Evolutionary conservation across 2,113 vertebrate genomes (phyloP), one percentile per base, ranked within the genome.

Genomic region (Semicossyphus pulcher): DNA sequence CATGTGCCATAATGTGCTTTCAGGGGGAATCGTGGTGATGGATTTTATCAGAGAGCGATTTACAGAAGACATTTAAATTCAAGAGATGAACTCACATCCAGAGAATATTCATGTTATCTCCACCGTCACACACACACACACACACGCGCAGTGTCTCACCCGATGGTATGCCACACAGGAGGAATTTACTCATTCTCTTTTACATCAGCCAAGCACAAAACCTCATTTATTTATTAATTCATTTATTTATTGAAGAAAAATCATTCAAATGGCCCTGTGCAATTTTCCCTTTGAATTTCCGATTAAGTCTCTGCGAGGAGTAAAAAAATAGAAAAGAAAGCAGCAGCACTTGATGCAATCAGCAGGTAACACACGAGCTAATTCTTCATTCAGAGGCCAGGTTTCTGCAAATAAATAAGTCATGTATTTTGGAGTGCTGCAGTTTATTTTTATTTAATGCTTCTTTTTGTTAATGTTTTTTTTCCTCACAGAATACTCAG

Each of bases 21-120:
- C 54, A 51, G 42, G 44, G 52, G n/a, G 36, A 15, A 54, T 52
- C 75, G 65, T n/a, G 25, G 47, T 54, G 65, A 84, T 68, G 42
- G 45, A 73, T 84, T 78, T 68, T 78, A 75, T 82, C 41, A 41
- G 28, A 72, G 25, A 42, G 58, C 41, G 77, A 80, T 77, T 84
- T 83, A 68, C 61, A 57, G 53, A 21, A 29, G 54, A 28, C 39
- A 23, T 74, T 44, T 67, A 11, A 72, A 65, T 58, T 58, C 48
- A 67, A 78, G 25, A 11, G 45, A 58, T 69, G 44, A 63, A 48
- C 49, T 56, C 39, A 64, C 36, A 76, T 59, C 15, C 28, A 20
- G 32, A 62, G 47, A 73, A 78, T 39, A 71, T 72, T 78, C 51
- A 66, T 23, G 29, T 10, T 28, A 47, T 58, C 45, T 62, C 39